These are phyloP conservation scores for Tapirus terrestris DNA, from an alignment of 2,113 vertebrate species.

Conservation along the genomic window DNA sequence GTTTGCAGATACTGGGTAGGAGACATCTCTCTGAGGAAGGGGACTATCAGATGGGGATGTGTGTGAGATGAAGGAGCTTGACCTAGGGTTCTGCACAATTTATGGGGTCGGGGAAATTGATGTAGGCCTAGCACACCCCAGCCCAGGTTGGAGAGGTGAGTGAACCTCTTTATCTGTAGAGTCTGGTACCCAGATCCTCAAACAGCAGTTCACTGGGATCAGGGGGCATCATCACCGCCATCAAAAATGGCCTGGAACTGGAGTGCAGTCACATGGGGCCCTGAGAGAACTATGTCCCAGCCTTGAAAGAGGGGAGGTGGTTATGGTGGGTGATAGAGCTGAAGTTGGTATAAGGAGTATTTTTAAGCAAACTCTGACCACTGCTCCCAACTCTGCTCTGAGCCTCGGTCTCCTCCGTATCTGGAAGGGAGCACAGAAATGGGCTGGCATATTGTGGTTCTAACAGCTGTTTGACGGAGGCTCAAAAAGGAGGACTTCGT, in stretches of 20 bases:
- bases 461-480: no score
- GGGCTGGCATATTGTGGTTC: no score
- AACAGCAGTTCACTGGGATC: neutral
- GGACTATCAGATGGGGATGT: accelerated
- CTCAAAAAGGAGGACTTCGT: neutral
- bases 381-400: neutral
- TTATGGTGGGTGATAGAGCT: neutral
- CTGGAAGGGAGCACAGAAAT: neutral
- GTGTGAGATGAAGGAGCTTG: neutral
- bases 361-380: neutral
- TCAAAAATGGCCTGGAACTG: neutral
- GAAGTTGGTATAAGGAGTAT: neutral
- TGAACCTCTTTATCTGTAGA: neutral
- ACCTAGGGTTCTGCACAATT: accelerated
- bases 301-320: neutral
- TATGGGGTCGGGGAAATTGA: neutral
- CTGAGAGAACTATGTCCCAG: no score
- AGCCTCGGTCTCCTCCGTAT: accelerated
- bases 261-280: accelerated
- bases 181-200: neutral
- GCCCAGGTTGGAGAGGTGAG: neutral
- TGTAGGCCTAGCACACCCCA: neutral
- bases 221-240: accelerated
- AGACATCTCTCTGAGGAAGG: neutral
- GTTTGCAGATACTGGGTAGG: neutral